Base-by-base conservation (phyloP, 2,888 invertebrate species). In the Lepidochrysops patricia region DNA sequence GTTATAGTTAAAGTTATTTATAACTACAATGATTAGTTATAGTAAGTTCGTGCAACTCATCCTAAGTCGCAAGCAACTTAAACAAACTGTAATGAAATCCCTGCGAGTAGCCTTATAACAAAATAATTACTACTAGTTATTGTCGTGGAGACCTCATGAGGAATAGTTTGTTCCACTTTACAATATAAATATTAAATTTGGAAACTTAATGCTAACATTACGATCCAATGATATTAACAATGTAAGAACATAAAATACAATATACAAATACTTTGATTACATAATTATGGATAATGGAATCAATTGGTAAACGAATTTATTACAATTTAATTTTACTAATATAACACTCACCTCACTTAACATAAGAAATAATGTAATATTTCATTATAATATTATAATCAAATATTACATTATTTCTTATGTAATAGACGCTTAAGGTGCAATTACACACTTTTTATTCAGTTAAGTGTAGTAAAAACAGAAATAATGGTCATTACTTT, bases 131-230 rank as follows among this genome's bases (percentile, higher is more conserved):
- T 32, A 54, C 54, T 54, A 54, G 29, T 88, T 88, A 88, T 88
- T 88, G 87, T 87, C 87, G 77, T 75, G 79, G 74, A 72, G 64
- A 68, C 57, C 61, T 63, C 73, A 67, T 71, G 73, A 70, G 69
- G 72, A 74, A 77, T 70, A 67, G 68, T 70, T 58, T 59, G 62
- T 66, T 56, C 60, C 60, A 58, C 49, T 50, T 23, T 59, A 35
- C 12, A 48, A 59, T 34, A 27, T 52, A 48, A 3, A 29, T 32
- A 32, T 29, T 54, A 19, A 12, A 19, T 54, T 19, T 27, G 9
- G 4, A 29, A 54, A 54, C 43, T 23, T 23, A 43, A 43, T 43
- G 1, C 19, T 43, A 43, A 35, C 1, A 13, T 9, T 15, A 15
- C n/a, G 37, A 37, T 37, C 15, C 37, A 37, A 19, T 19, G 43